Percentiles rank a stretch among this genome's conserved stretches.
These are phyloP conservation scores for Limnephilus auricula DNA, from an alignment of 2,888 invertebrate species.

Conservation along the genomic window DNA sequence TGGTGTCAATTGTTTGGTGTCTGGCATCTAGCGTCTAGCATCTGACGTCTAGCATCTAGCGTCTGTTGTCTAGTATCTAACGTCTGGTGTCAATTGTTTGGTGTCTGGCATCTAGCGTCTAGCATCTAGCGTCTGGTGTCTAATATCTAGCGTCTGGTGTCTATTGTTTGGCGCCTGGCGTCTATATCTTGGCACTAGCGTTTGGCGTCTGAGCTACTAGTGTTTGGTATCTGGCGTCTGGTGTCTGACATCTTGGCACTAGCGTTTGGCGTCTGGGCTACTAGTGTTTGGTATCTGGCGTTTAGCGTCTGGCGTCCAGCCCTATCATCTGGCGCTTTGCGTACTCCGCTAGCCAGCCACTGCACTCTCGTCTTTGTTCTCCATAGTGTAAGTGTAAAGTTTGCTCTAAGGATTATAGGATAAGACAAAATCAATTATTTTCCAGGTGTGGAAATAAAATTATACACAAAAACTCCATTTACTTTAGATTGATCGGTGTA, in stretches of 20 bases:
- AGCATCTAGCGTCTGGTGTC: too few species aligned
- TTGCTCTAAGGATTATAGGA: neutral
- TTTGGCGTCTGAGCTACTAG: too few species aligned
- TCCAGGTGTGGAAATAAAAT: conserved; percentile 51
- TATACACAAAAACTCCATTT: conserved; percentile 49
- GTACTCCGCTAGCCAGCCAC: conserved; percentile 10
- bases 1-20: too few species aligned
- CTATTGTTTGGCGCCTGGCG: too few species aligned
- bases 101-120: too few species aligned
- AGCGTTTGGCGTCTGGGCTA: neutral
- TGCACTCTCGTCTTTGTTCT: conserved; percentile 27
- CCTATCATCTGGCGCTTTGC: neutral
- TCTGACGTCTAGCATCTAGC: too few species aligned
- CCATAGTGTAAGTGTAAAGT: conserved; percentile 33
- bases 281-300: too few species aligned
- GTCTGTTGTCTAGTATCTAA: neutral
- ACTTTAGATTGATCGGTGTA: conserved; percentile 9
- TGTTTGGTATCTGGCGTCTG: too few species aligned
- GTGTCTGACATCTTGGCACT: neutral
- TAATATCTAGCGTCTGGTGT: too few species aligned
- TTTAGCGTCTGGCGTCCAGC: neutral
- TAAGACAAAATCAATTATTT: conserved; percentile 46
- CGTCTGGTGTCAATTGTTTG: neutral
- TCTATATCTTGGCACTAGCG: too few species aligned
- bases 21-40: too few species aligned